phyloP scores from a whole-genome alignment of 2,888 invertebrate species.

The Brachyptera putata region DNA sequence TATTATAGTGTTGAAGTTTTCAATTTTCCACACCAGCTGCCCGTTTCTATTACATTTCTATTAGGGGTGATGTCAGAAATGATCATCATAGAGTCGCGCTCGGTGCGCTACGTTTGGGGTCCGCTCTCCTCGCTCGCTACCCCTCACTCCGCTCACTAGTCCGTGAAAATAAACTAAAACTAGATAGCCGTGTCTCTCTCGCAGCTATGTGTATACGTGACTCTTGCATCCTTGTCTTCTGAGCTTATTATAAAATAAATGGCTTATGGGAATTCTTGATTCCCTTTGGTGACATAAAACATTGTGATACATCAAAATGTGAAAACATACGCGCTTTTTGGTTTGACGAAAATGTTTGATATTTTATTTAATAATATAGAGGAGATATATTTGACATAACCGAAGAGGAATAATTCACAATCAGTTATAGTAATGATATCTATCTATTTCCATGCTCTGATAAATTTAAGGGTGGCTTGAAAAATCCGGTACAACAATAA shows the following conservation, averaged over 20 bases:
- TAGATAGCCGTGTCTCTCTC: neutral
- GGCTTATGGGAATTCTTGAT: conserved; percentile 22
- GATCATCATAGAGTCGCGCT: conserved; percentile 7
- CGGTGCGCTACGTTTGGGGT: neutral
- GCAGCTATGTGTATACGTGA: neutral
- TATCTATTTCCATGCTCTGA: too few relatives aligned
- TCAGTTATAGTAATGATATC: too few relatives aligned
- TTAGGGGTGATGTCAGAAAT: conserved; percentile 28
- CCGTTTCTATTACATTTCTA: conserved; percentile 33
- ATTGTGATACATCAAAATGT: neutral
- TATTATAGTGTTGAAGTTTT: conserved; percentile 18
- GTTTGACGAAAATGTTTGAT: too few relatives aligned
- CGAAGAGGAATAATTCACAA: too few relatives aligned
- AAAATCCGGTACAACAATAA: too few relatives aligned
- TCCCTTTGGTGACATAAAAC: conserved; percentile 23
- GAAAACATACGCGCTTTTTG: neutral
- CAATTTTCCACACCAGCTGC: conserved; percentile 31
- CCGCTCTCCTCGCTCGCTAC: neutral
- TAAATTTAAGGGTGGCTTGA: too few relatives aligned
- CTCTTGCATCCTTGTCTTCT: neutral
- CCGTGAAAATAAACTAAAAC: conserved; percentile 21
- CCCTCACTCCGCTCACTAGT: neutral
- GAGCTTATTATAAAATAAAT: conserved; percentile 31
- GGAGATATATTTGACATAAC: too few relatives aligned
- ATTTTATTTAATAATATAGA: too few relatives aligned